These are phyloP conservation scores for Rhorus exstirpatorius DNA, from an alignment of 2,888 invertebrate genomes.

Conservation along the genomic window DNA sequence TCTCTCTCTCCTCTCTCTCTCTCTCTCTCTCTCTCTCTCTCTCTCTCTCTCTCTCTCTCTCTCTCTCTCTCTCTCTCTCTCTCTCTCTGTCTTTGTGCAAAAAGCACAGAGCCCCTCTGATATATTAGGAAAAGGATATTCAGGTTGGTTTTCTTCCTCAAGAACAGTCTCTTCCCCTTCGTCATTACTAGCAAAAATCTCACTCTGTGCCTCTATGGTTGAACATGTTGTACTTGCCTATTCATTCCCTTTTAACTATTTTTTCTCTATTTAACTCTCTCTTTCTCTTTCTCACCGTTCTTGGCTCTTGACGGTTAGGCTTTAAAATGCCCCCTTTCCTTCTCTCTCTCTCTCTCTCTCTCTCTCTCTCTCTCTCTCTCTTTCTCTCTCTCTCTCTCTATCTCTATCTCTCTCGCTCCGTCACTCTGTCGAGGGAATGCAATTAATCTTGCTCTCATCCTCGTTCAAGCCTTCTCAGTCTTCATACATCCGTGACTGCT, in stretches of 20 bases:
- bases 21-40: slow-evolving; percentile 46
- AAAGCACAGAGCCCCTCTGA: slow-evolving; percentile 25
- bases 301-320: slow-evolving; percentile 77
- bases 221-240: slow-evolving; percentile 69
- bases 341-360: slow-evolving; percentile 11
- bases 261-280: slow-evolving; percentile 77
- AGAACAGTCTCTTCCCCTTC: slow-evolving; percentile 6
- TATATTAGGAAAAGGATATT: slow-evolving; percentile 40
- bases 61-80: slow-evolving; percentile 49
- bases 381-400: slow-evolving; percentile 76
- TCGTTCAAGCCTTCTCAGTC: slow-evolving; percentile 77
- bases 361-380: slow-evolving; percentile 83
- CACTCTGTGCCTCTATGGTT: slow-evolving; percentile 32
- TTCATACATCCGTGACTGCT: slow-evolving; percentile 23
- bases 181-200: neutral
- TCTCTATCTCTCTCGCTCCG: slow-evolving; percentile 64
- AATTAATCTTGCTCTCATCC: slow-evolving; percentile 85
- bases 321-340: slow-evolving; percentile 81
- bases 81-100: slow-evolving; percentile 31
- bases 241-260: slow-evolving; percentile 66
- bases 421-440: slow-evolving; percentile 81
- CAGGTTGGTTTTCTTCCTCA: slow-evolving; percentile 70
- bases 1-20: slow-evolving; percentile 26
- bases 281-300: slow-evolving; percentile 71
- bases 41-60: slow-evolving; percentile 45